These are phyloP conservation scores for Xerus inauris DNA, from an alignment of 2,113 vertebrate species.

Conservation along the genomic window DNA sequence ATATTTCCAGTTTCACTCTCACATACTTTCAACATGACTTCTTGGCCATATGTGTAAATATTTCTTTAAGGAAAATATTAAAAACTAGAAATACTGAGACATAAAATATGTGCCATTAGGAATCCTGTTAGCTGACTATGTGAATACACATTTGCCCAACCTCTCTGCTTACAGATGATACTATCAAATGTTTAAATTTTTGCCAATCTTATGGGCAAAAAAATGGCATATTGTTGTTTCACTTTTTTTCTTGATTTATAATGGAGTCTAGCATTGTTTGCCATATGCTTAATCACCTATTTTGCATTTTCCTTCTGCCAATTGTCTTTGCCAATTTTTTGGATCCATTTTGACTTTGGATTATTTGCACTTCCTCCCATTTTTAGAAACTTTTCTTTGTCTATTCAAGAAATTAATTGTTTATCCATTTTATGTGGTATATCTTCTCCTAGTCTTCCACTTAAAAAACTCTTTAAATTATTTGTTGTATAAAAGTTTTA, in stretches of 20 bases:
- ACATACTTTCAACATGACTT: not conserved
- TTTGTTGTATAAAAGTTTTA: slow-evolving; percentile 22
- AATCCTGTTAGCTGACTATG: not conserved
- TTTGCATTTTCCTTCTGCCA: not conserved
- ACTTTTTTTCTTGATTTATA: slow-evolving; percentile 1
- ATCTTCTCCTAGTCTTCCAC: not conserved
- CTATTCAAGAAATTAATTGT: slow-evolving; percentile 2
- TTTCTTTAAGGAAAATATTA: slow-evolving; percentile 7
- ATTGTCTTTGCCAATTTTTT: not conserved
- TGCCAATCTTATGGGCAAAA: not conserved
- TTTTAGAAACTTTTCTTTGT: slow-evolving; percentile 16
- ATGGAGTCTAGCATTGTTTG: not conserved
- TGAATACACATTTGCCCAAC: not conserved
- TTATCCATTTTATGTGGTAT: not conserved
- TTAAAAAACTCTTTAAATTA: not conserved
- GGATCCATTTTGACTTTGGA: not conserved
- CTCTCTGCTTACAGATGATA: not conserved
- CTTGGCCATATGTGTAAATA: not conserved
- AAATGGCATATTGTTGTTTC: not conserved
- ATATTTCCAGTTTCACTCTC: not conserved
- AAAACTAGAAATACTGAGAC: not conserved
- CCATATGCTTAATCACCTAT: not conserved
- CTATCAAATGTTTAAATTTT: not conserved
- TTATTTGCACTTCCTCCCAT: not conserved
- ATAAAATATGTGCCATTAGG: not conserved